phyloP scores from a whole-genome alignment of 2,888 invertebrate genomes.

The Xanthorhoe spadicearia region DNA sequence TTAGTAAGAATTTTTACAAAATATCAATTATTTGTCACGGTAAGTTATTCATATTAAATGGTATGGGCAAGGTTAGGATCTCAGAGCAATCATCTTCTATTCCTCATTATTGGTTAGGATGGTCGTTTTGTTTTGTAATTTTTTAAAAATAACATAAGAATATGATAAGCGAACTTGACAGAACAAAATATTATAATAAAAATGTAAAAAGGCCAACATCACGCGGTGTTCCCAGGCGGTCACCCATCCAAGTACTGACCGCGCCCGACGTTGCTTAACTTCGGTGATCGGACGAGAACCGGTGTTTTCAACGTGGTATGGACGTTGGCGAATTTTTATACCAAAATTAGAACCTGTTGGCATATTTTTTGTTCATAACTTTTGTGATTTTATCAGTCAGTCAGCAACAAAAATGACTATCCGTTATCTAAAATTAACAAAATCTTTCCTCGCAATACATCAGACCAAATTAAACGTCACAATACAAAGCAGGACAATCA shows the following conservation, averaged over 20 bases:
- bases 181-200: slow-evolving; percentile 12
- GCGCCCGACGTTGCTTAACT: slow-evolving; percentile 77
- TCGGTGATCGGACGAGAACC: slow-evolving; percentile 80
- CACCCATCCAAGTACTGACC: slow-evolving; percentile 70
- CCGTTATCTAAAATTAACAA: slow-evolving; percentile 17
- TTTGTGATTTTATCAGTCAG: too few species aligned
- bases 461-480: slow-evolving; percentile 50
- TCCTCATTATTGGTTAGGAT: too few species aligned
- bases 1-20: too few species aligned
- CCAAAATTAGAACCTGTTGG: not conserved
- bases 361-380: not conserved
- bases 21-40: too few species aligned
- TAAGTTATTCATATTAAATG: too few species aligned
- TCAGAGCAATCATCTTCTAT: too few species aligned
- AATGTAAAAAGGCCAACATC: slow-evolving; percentile 58
- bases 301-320: slow-evolving; percentile 46
- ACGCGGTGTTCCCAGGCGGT: slow-evolving; percentile 69
- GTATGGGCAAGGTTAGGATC: too few species aligned
- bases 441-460: slow-evolving; percentile 35
- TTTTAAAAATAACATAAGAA: slow-evolving; percentile 15
- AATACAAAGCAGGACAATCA: slow-evolving; percentile 58
- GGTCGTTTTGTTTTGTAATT: too few species aligned
- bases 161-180: not conserved
- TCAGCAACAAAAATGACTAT: not conserved
- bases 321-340: slow-evolving; percentile 28